Evolutionary conservation across 2,888 invertebrate species (phyloP), one percentile per base, ranked within the genome.

Genomic region (Tinea pellionella): DNA sequence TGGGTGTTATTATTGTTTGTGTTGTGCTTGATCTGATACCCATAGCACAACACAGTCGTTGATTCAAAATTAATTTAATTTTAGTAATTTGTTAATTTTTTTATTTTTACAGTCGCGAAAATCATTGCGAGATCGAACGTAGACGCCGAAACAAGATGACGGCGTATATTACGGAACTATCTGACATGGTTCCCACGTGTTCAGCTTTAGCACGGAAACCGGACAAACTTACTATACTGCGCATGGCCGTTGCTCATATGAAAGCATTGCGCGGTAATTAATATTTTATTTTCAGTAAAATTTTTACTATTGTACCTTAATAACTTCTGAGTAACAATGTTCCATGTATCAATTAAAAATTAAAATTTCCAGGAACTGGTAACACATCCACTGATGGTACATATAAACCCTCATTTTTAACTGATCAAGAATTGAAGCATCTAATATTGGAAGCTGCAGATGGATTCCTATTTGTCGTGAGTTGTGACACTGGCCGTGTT

Each of bases 241-340:
- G 99, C 73, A 99, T 99, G 99, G 99, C 99, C 57, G 99, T 99
- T 62, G 97, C 98, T 16, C 99, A 99, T 81, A 99, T 99, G 99
- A 98, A 99, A 89, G 95, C 95, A 60, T 91, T 99, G 62, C 90
- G 98, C 90, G 98, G 96, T 96, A 74, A 62, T n/a, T 41, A 6
- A 6, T 6, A 24, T 24, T 24, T 6, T 24, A 24, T 24, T 41
- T 43, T 37, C 2, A 42, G 24, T 37, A 29, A 12, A 9, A 60
- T 24, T n/a, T 56, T 60, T 32, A n/a, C 16, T 51, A 32, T 11
- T 24, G 24, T 6, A 24, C 6, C 2, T 24, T 3, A 3, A 3
- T 3, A 24, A 24, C 24, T 6, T 24, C 24, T 24, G 24, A 3
- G 24, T 24, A 24, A 24, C 24, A 24, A 6, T 24, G 6, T 6